phyloP scores from a whole-genome alignment of 2,888 invertebrate species.

The Drosophila algonquin region DNA sequence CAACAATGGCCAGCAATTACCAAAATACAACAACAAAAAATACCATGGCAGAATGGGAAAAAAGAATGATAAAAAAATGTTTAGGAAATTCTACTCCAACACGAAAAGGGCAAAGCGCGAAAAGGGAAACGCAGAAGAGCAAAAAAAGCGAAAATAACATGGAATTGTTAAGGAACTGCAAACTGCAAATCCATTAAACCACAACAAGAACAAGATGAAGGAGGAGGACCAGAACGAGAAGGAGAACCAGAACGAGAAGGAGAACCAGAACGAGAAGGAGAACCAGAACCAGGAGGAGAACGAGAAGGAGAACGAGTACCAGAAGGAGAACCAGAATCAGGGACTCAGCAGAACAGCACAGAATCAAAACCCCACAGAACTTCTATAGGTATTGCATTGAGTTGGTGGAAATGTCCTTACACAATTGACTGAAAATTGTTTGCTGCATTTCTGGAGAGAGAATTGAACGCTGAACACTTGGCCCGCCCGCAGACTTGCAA shows the following conservation, averaged over 20 bases:
- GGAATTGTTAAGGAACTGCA: constrained; percentile 77
- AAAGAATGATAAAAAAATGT: constrained; percentile 36
- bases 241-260: constrained; percentile 57
- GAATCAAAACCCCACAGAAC: constrained; percentile 6
- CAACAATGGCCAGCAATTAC: constrained; percentile 78
- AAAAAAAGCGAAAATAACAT: constrained; percentile 69
- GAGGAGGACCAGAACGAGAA: background rate
- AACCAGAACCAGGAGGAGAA: constrained; percentile 56
- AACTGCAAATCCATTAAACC: constrained; percentile 81
- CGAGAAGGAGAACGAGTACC: constrained; percentile 13
- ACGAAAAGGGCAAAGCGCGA: constrained; percentile 75
- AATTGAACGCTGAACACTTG: constrained; percentile 22
- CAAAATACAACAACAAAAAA: constrained; percentile 49
- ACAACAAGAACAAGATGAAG: constrained; percentile 63
- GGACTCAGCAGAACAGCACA: constrained; percentile 1
- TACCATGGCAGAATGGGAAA: constrained; percentile 9
- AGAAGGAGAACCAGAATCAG: background rate
- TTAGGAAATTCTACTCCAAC: constrained; percentile 48
- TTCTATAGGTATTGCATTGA: constrained; percentile 23
- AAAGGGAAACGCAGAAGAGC: constrained; percentile 57
- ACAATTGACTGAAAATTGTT: constrained; percentile 73
- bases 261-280: background rate
- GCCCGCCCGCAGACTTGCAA: constrained; percentile 48
- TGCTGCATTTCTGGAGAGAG: constrained; percentile 19
- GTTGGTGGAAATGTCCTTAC: constrained; percentile 29